These are phyloP conservation scores for Synergus gifuensis DNA, from an alignment of 2,888 invertebrate species.

Conservation along the genomic window DNA sequence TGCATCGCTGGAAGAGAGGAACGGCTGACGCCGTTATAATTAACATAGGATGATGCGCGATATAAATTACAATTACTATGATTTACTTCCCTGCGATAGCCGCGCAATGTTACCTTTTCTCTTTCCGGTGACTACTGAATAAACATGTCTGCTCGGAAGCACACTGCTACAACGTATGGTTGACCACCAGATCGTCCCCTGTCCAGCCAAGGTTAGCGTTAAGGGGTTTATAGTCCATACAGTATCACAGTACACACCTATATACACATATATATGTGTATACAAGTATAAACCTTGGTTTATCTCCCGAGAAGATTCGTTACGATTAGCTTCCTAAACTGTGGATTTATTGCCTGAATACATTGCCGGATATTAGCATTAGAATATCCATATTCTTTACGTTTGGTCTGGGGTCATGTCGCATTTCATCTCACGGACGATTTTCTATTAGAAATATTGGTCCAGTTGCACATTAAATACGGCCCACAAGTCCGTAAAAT, in stretches of 20 bases:
- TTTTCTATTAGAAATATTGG: too few species aligned
- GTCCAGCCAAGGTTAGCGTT: neutral
- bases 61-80: conserved; percentile 69
- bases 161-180: neutral
- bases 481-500: too few species aligned
- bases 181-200: neutral
- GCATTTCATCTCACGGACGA: too few species aligned
- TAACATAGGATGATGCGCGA: conserved; percentile 64
- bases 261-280: neutral
- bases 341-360: neutral
- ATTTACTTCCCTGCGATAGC: conserved; percentile 62
- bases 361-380: neutral
- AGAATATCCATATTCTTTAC: neutral
- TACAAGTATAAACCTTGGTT: neutral
- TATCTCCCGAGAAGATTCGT: neutral
- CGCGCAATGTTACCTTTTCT: conserved; percentile 39
- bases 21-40: conserved; percentile 56
- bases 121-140: conserved; percentile 57
- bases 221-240: neutral
- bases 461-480: too few species aligned
- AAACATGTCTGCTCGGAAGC: conserved; percentile 53
- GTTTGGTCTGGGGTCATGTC: too few species aligned
- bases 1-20: neutral
- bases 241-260: too few species aligned
- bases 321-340: neutral